Evolutionary conservation across 2,113 vertebrate genomes (phyloP).

Genomic region (Pituophis catenifer): DNA sequence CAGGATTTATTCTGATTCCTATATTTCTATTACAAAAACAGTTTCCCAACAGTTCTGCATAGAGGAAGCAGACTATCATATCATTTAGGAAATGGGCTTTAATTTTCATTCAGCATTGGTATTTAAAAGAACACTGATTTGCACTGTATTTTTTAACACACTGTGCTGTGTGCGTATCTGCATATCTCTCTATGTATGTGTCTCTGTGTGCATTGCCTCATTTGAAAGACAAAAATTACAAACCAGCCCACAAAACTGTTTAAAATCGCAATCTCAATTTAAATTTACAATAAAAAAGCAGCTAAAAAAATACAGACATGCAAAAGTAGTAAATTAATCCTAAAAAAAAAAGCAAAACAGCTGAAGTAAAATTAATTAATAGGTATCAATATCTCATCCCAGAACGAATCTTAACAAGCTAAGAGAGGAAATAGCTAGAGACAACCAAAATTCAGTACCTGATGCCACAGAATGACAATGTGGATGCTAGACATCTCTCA

Average conservation of each 20-base stretch:
- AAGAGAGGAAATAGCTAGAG: neutral
- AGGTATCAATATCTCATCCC: neutral
- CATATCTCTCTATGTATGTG: neutral
- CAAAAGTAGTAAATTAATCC: neutral
- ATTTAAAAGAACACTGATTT: neutral
- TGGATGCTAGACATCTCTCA: neutral
- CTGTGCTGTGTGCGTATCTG: neutral
- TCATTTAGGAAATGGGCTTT: neutral
- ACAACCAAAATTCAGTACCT: neutral
- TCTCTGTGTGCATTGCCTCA: neutral
- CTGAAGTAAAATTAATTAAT: neutral
- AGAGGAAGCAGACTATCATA: neutral
- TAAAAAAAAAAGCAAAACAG: neutral
- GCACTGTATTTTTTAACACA: neutral
- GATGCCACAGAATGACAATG: neutral
- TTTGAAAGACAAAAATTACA: neutral
- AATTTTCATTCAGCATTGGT: neutral
- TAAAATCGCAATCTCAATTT: neutral
- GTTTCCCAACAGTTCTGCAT: neutral
- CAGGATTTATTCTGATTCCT: neutral
- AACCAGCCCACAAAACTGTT: neutral
- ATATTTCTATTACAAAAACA: neutral
- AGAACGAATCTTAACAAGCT: neutral
- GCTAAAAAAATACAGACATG: neutral
- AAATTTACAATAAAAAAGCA: neutral